Evolutionary conservation across 2,797 vertebrate species (phyloP).

Genomic region (Allobates femoralis): DNA sequence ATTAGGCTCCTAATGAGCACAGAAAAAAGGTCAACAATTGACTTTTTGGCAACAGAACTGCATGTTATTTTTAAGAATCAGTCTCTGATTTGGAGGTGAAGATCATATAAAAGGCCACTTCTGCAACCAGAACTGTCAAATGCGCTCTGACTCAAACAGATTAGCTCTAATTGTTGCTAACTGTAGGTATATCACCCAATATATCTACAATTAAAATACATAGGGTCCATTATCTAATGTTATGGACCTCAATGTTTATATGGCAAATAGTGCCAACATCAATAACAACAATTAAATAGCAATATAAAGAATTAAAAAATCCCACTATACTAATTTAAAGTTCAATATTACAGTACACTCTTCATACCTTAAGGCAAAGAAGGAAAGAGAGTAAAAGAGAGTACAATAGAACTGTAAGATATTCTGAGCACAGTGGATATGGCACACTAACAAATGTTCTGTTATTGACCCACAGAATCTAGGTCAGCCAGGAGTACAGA

Average conservation of each 20-base stretch:
- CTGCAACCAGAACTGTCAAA: neutral
- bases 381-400: neutral
- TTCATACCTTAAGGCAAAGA: too few relatives aligned
- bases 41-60: too few relatives aligned
- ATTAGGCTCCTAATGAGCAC: too few relatives aligned
- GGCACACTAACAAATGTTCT: neutral
- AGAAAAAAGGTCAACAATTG: too few relatives aligned
- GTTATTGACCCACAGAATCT: conserved; percentile 32
- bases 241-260: neutral
- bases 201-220: neutral
- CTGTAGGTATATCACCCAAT: too few relatives aligned
- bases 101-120: neutral
- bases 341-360: too few relatives aligned
- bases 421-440: neutral
- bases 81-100: neutral
- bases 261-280: neutral
- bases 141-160: neutral
- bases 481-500: conserved; percentile 28
- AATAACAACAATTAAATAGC: neutral
- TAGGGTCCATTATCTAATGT: neutral
- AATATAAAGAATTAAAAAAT: neutral
- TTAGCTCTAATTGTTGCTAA: too few relatives aligned
- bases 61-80: neutral
- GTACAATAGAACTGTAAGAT: neutral
- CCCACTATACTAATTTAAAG: too few relatives aligned